Conservation (phyloP, 1,140 invertebrate species). For the Coenobita brevimanus region DNA sequence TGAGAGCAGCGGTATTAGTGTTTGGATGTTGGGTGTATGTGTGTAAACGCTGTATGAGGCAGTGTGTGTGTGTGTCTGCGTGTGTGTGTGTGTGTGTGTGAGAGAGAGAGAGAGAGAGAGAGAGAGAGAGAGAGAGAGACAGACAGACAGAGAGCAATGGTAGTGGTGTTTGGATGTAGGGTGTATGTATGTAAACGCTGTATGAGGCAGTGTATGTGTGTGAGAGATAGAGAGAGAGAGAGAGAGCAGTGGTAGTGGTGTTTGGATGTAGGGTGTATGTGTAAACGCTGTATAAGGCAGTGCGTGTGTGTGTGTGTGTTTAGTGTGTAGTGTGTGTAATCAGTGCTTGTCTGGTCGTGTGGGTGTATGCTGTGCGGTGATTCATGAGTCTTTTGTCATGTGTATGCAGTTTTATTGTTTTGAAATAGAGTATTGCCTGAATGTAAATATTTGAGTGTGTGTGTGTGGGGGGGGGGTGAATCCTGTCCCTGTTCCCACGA, state of each 20-base stretch:
- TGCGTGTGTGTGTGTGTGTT: neutral
- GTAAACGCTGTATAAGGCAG: conserved; percentile 1
- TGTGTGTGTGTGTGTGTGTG: conserved; percentile 7
- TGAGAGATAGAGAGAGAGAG: neutral
- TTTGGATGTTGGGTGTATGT: neutral
- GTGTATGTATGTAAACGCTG: neutral
- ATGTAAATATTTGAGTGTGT: no score
- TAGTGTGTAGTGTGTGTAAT: neutral
- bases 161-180: neutral
- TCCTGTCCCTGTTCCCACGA: no score
- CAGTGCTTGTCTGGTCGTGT: neutral
- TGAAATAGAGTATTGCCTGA: no score
- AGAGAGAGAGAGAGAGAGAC: neutral
- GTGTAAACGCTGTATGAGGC: neutral
- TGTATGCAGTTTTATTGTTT: no score
- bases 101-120: neutral
- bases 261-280: no score
- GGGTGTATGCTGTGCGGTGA: neutral
- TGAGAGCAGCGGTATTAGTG: neutral
- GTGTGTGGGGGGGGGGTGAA: no score
- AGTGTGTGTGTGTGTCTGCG: no score
- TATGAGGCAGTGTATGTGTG: no score
- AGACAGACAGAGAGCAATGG: neutral
- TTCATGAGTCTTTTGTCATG: neutral
- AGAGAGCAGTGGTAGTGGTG: neutral